Evolutionary conservation across 1,140 invertebrate genomes (phyloP), one percentile per base, ranked within the genome.

Genomic region (Prorops nasuta): DNA sequence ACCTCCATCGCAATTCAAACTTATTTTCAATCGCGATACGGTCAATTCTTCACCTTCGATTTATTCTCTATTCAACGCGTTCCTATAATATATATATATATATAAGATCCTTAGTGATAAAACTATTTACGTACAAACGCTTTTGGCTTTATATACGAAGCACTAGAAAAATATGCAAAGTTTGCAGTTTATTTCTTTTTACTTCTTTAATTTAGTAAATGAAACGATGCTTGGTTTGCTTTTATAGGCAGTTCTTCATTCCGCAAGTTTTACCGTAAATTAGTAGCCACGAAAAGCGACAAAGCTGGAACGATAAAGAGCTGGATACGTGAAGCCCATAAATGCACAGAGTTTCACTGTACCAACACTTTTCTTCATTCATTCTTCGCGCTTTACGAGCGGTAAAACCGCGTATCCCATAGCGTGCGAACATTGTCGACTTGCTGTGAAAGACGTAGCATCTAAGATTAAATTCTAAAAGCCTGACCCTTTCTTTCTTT

Each of bases 361-460:
- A 60, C 36, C 28, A 21, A 31, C 32, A 43, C 44, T 54, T 59
- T n/a, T n/a, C n/a, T n/a, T 54, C 53, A 60, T 60, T 60, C 56
- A 60, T 55, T 60, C 40, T 41, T 36, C 35, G 15, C 32, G 22
- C 22, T 60, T 60, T 60, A 60, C 51, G 56, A 60, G 47, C 51
- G 40, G 58, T 60, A 60, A 60, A 58, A 32, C 16, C 24, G 12
- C 34, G 1, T 4, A 19, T 44, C 19, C 51, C 34, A 37, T 54
- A 50, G 58, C 43, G 38, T 21, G 16, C 12, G n/a, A 8, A 17
- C 16, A 17, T n/a, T 31, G 8, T 8, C 16, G 43, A 39, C 20
- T 18, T 18, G 8, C 10, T 20, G 32, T 36, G 36, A 46, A 51
- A 21, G 1, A 39, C 10, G 16, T 28, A 22, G 42, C 40, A 7